A percentile compares a stretch with the other conserved stretches of the same genome.
phyloP scores from a whole-genome alignment of 2,113 vertebrate species.

The Paramisgurnus dabryanus region DNA sequence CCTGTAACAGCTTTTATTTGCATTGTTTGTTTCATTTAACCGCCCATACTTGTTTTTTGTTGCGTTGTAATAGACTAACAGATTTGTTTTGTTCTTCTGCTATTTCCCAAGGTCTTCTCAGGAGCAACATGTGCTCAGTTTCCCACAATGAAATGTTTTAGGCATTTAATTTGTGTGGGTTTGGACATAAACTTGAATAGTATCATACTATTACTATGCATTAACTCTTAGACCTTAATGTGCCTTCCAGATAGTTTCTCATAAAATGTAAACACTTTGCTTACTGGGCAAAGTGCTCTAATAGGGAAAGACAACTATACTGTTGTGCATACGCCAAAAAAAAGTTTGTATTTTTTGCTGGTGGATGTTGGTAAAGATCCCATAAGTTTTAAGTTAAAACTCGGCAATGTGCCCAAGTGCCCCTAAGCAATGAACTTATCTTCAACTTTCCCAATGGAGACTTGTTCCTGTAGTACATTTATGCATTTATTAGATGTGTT shows the following conservation, averaged over 20 bases:
- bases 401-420: background rate
- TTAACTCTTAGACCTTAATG: constrained; percentile 55
- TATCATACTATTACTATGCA: constrained; percentile 30
- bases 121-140: constrained; percentile 31
- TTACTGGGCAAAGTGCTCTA: background rate
- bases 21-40: background rate
- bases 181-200: constrained; percentile 39
- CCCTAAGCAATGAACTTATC: background rate
- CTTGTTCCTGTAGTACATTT: too few relatives aligned
- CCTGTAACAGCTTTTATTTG: background rate
- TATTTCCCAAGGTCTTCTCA: constrained; percentile 37
- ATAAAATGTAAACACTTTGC: constrained; percentile 48
- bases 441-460: too few relatives aligned
- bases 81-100: background rate
- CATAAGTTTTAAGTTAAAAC: background rate
- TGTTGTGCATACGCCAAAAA: background rate
- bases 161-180: constrained; percentile 56
- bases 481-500: too few relatives aligned
- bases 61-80: background rate
- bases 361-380: background rate
- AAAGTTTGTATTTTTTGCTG: background rate
- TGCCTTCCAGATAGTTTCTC: constrained; percentile 65
- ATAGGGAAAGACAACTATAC: constrained; percentile 15
- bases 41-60: background rate
- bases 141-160: constrained; percentile 42